Base-by-base conservation (phyloP, 2,888 invertebrate genomes). In the Eurois occulta region DNA sequence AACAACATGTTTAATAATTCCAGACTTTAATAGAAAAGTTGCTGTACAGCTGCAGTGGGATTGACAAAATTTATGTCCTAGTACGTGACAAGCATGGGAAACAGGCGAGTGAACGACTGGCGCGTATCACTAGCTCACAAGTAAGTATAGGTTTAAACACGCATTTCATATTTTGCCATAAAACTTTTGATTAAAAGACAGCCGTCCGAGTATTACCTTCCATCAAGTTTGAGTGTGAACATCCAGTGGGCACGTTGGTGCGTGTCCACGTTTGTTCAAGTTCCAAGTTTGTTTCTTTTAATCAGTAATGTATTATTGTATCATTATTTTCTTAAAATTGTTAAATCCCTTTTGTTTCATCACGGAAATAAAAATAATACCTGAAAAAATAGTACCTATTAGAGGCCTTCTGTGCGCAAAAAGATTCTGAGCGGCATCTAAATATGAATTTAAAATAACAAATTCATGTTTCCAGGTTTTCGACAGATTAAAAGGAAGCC, bases 1-100 rank as follows among this genome's bases (percentile, higher is more conserved):
- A 75, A 72, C 38, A 43, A 64, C 46, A 55, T 76, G 55, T 77
- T 85, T 77, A 72, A 81, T 86, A 74, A 77, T 91, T 91, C 66
- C 84, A 91, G 92, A 89, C 88, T 52, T 77, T 91, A 72, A 84
- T 92, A 76, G 91, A 92, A 84, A 92, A 92, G 83, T 81, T 91
- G 66, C 76, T 91, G 41, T 89, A 85, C 74, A 86, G 88, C 64
- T 92, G 92, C 78, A 85, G 77, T 32, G 88, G 83, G 46, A 85
- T 92, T 60, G 86, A 88, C 78, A 90, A 86, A 79, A 89, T 92
- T 74, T 91, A 92, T 83, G 81, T 92, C 48, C 85, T 91, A 21
- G 87, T 91, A 77, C 91, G 90, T 77, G 84, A 87, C 60, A 90
- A 90, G 78, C 69, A 86, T 76, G 89, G 85, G 16, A 80, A 88